Percentiles rank a stretch among this genome's conserved stretches.
Evolutionary conservation across 2,888 invertebrate species (phyloP).

Genomic region (Caenorhabditis sp.): DNA sequence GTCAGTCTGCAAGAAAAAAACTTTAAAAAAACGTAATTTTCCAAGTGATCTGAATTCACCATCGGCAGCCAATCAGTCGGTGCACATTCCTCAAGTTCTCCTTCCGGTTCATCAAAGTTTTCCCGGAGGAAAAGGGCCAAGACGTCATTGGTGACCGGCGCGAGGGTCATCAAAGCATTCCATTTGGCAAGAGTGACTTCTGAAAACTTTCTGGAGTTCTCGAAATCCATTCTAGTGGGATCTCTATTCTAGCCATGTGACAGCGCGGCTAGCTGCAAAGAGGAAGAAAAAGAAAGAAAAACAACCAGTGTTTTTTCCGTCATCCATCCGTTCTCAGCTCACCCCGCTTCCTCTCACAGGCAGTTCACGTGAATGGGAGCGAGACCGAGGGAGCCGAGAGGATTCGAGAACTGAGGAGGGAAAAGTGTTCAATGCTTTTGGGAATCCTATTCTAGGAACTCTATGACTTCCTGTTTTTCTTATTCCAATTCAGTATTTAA

Average conservation of each 20-base stretch:
- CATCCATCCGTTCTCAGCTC: conserved; percentile 49
- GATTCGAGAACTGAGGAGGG: conserved; percentile 1
- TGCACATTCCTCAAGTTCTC: conserved; percentile 76
- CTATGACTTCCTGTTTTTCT: background rate
- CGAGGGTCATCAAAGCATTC: conserved; percentile 65
- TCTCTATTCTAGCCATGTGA: conserved; percentile 1
- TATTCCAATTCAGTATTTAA: background rate
- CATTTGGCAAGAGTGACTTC: conserved; percentile 73
- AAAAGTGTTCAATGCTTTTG: conserved; percentile 50
- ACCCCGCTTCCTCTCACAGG: conserved; percentile 25
- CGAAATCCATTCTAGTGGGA: background rate
- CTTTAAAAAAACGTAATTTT: background rate
- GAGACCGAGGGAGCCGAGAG: background rate
- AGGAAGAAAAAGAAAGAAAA: conserved; percentile 32
- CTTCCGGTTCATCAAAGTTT: conserved; percentile 80
- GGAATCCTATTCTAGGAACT: background rate
- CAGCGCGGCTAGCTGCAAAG: background rate
- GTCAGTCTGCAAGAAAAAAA: conserved; percentile 68
- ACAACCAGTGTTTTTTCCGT: conserved; percentile 10
- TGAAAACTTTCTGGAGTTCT: conserved; percentile 45
- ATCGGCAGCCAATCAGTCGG: conserved; percentile 75
- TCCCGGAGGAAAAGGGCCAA: conserved; percentile 74
- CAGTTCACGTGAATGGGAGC: conserved; percentile 47
- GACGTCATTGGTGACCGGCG: conserved; percentile 63
- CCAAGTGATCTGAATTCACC: conserved; percentile 33